Evolutionary conservation across 2,888 invertebrate species (phyloP), one percentile per base, ranked within the genome.

Genomic region (Mesochorus sp.): DNA sequence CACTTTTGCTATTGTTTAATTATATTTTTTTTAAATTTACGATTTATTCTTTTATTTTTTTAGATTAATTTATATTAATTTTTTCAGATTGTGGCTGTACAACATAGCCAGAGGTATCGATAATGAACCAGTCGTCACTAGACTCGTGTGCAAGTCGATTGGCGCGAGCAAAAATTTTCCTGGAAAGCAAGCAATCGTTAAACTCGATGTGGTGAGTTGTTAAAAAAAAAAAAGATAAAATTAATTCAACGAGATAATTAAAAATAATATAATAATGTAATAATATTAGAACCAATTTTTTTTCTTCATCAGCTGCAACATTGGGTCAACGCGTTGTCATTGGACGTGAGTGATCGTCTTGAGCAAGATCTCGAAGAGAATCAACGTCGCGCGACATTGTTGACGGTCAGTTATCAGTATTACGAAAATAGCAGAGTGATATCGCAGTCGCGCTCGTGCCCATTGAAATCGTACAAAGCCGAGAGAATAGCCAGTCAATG

Each of bases 161-260:
- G 99, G 98, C 0, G 98, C 98, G 86, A 97, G 97, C 89, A 99
- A 99, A 91, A 97, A 97, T 87, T 98, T 99, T 90, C 94, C 95
- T 1, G 99, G 98, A 0, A 94, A 94, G 86, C 94, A 94, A 82
- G 95, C 96, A 6, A 93, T 98, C 3, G 91, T 91, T 0, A 94
- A 94, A 14, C 88, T 94, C 34, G 94, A 95, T 26, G 94, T 94
- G 72, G 92, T 97, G 17, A 92, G 82, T 59, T 68, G 26, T 19
- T 1, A 10, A 17, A 55, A 24, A 19, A 17, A 49, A 42, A 19
- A 47, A 34, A 68, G 37, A 12, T 59, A 26, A 3, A 17, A 19
- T 55, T 28, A 0, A 6, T 49, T 17, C 0, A 24, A 2, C 0
- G 28, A 70, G 10, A 17, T 14, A 49, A 31, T 19, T 31, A 64